A percentile compares a stretch with the other conserved stretches of the same genome.
Evolutionary conservation across 1,140 invertebrate genomes (phyloP).

Genomic region (Lutraria rhynchaena): DNA sequence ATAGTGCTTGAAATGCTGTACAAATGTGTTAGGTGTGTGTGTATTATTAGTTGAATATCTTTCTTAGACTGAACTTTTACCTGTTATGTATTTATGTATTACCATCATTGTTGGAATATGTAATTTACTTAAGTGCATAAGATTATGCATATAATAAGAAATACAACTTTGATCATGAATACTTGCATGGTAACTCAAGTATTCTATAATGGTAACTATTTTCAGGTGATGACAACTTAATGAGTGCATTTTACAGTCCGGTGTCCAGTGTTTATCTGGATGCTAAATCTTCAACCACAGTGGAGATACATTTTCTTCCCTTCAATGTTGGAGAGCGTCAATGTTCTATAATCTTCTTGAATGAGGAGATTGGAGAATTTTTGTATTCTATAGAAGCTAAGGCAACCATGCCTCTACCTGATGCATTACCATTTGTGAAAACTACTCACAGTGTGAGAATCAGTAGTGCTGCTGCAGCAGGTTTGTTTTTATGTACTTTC

Average conservation of each 20-base stretch:
- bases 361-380: constrained; percentile 81
- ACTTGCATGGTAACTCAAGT: too few relatives aligned
- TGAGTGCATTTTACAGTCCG: constrained; percentile 79
- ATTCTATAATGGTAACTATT: too few relatives aligned
- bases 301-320: constrained; percentile 80
- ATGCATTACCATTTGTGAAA: constrained; percentile 74
- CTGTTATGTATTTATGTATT: too few relatives aligned
- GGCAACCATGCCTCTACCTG: constrained; percentile 75
- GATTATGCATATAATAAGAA: too few relatives aligned
- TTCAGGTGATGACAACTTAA: constrained; percentile 66
- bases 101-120: too few relatives aligned
- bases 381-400: constrained; percentile 81
- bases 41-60: too few relatives aligned
- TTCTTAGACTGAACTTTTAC: too few relatives aligned
- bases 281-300: constrained; percentile 61
- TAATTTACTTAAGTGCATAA: too few relatives aligned
- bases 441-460: constrained; percentile 75
- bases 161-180: too few relatives aligned
- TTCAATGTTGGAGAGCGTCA: constrained; percentile 79
- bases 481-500: too few relatives aligned
- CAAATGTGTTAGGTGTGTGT: too few relatives aligned
- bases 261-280: constrained; percentile 70
- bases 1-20: too few relatives aligned
- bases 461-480: constrained; percentile 79
- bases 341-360: constrained; percentile 80